Evolutionary conservation across 2,113 vertebrate genomes (phyloP).

Genomic region (Paramormyrops kingsleyae): DNA sequence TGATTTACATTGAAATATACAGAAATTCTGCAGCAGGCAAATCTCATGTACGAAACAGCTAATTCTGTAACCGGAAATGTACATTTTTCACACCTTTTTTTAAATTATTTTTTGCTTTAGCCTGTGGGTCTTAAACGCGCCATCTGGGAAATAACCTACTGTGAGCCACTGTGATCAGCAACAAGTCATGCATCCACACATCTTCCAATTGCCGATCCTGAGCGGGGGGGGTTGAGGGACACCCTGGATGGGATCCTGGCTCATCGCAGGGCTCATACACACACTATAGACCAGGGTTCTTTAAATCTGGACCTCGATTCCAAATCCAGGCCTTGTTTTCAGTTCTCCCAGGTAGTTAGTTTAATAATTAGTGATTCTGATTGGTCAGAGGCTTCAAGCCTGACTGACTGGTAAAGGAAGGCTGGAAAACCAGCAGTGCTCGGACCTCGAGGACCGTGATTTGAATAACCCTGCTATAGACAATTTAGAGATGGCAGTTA

Average conservation of each 20-base stretch:
- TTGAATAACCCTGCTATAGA: too few relatives aligned
- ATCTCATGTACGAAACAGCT: not conserved
- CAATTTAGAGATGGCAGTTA: not conserved
- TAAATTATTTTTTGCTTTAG: not conserved
- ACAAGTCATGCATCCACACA: not conserved
- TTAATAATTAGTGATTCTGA: too few relatives aligned
- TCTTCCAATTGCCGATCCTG: not conserved
- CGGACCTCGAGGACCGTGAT: too few relatives aligned
- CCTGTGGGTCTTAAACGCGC: not conserved
- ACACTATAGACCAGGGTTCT: too few relatives aligned
- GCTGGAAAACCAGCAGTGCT: too few relatives aligned
- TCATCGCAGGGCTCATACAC: too few relatives aligned
- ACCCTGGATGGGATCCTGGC: not conserved
- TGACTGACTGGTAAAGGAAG: too few relatives aligned
- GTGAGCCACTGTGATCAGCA: not conserved
- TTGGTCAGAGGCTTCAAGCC: too few relatives aligned
- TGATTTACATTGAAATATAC: not conserved
- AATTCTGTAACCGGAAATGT: not conserved
- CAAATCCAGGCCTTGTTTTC: too few relatives aligned
- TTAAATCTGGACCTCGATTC: too few relatives aligned
- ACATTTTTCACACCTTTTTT: not conserved
- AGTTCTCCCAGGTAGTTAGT: too few relatives aligned
- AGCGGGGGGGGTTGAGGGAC: not conserved
- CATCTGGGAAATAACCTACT: not conserved
- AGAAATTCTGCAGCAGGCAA: not conserved